Conservation (phyloP, 64 coral and sea anemone genomes). For the Pocillopora damicornis region DNA sequence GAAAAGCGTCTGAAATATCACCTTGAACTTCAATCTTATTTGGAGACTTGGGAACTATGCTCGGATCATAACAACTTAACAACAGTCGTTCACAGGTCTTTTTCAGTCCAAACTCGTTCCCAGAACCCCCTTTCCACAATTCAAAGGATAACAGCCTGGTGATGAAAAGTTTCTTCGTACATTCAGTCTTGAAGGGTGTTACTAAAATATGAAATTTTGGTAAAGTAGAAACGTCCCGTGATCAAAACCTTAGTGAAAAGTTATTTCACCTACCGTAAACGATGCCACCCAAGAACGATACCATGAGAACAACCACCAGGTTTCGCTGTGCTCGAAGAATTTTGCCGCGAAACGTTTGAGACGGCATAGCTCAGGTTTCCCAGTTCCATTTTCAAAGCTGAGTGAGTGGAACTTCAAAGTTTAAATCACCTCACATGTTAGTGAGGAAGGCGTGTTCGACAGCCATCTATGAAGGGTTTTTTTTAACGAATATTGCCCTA, state of each 20-base stretch:
- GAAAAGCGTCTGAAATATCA: no score
- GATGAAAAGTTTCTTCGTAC: no score
- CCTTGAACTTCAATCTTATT: no score
- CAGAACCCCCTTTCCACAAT: no score
- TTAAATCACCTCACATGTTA: not conserved
- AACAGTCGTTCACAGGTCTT: no score
- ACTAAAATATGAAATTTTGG: no score
- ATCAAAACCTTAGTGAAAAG: not conserved
- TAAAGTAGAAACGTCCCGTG: not conserved
- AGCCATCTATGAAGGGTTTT: not conserved
- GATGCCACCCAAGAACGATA: not conserved
- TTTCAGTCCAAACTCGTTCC: no score
- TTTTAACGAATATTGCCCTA: not conserved
- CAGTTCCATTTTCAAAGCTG: not conserved
- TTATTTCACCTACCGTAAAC: slow-evolving; percentile 7
- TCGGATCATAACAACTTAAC: no score
- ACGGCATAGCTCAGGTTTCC: not conserved
- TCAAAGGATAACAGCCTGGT: no score
- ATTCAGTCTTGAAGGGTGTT: no score
- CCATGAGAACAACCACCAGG: slow-evolving; percentile 2
- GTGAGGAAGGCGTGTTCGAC: not conserved
- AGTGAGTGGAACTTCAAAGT: not conserved
- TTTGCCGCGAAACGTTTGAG: not conserved
- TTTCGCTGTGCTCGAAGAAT: not conserved
- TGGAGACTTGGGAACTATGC: no score